Evolutionary conservation across 1,140 invertebrate species (phyloP).

Genomic region (Acromyrmex heyeri): DNA sequence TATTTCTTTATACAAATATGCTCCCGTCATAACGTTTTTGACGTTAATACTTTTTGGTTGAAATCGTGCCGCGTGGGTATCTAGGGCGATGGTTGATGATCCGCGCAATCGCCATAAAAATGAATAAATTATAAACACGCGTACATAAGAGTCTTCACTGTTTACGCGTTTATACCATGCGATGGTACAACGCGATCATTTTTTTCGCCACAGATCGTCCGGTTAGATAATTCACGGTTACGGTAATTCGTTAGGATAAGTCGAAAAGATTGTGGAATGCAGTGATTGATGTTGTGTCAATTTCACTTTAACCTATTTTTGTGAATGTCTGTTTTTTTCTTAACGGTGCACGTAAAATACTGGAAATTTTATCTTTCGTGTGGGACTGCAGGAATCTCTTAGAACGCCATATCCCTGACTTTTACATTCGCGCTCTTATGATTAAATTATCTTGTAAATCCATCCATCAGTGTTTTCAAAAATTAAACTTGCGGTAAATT

Average conservation of each 20-base stretch:
- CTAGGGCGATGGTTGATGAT: slow-evolving; percentile 42
- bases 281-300: slow-evolving; percentile 1
- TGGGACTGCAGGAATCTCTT: slow-evolving; percentile 40
- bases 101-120: slow-evolving; percentile 39
- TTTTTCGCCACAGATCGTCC: slow-evolving; percentile 24
- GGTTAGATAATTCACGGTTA: slow-evolving; percentile 24
- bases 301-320: slow-evolving; percentile 29
- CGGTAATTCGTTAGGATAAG: not conserved
- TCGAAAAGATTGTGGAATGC: not conserved
- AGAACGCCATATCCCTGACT: slow-evolving; percentile 12
- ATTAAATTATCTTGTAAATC: not conserved
- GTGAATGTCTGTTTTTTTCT: not conserved
- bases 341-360: not conserved
- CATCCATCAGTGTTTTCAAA: not conserved
- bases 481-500: not conserved
- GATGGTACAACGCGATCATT: slow-evolving; percentile 54
- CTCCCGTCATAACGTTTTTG: slow-evolving; percentile 57
- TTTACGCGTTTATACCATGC: slow-evolving; percentile 51
- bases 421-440: not conserved
- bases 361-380: not conserved
- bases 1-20: slow-evolving; percentile 81
- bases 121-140: slow-evolving; percentile 56
- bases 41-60: slow-evolving; percentile 74
- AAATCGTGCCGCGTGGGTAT: slow-evolving; percentile 23
- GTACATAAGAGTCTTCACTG: slow-evolving; percentile 52